Evolutionary conservation across 2,888 invertebrate genomes (phyloP), one percentile per base, ranked within the genome.

Genomic region (Cataglyphis altisquamis): DNA sequence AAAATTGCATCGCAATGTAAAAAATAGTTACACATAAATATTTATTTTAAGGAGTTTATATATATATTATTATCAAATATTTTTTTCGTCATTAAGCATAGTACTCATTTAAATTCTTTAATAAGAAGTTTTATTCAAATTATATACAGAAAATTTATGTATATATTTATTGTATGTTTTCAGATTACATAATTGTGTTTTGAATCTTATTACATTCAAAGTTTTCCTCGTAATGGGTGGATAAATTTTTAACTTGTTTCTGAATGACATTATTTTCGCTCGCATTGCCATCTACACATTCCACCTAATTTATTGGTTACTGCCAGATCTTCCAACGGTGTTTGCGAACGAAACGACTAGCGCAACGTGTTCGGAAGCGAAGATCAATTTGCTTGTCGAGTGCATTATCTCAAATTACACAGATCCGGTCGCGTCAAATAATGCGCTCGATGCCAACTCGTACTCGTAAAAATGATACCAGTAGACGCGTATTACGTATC

Each of bases 391-490:
- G 78, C 32, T 72, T 73, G 78, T 80, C 60, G 73, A 80, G 78
- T 72, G 78, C 73, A 80, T 80, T 80, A 80, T 73, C 73, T 80
- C 73, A 60, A 80, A 80, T 80, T 80, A 80, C 73, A 45, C 74
- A 80, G 78, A 73, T 80, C 78, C 78, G 78, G 78, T 73, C 74
- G 73, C 32, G 60, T 73, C 78, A 25, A 73, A 80, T 73, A 73
- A 80, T 80, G 32, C 60, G 60, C 67, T 48, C 48, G 32, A 29
- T 70, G 52, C 77, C 52, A 52, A 55, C 36, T 77, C 52, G 75
- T 55, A 41, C 55, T 25, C 41, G 45, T 32, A 72, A 25, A 67
- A 52, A 64, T 25, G 67, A 66, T n/a, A 64, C 25, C 52, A 25
- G 77, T 1, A 25, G 25, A 25, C 29, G 70, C 52, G 55, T n/a